Base-by-base conservation (phyloP, 2,888 invertebrate genomes). In the Thyatira batis region DNA sequence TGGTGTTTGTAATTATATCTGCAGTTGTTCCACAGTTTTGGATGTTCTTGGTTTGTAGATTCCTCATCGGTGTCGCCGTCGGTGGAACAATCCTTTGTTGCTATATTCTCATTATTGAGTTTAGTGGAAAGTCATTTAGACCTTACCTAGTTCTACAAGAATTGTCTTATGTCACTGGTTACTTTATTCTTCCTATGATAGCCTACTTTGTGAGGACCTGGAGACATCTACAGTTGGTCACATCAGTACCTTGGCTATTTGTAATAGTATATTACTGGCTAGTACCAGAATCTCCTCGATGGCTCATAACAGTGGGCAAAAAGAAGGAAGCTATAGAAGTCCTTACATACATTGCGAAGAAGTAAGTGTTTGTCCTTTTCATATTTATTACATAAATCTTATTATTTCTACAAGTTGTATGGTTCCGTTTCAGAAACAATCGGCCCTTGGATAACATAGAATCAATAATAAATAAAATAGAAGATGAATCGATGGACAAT, bases 201-300 rank as follows among this genome's bases (percentile, higher is more conserved):
- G 93, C 94, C 6, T 94, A 94, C 71, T 91, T 89, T 61, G 85
- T 94, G 2, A 85, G 93, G 52, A 93, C 94, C 43, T 95, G 95
- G 95, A 87, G 93, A 56, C 74, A 88, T 53, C 85, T 94, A 30
- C 94, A 94, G 70, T 73, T 94, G 10, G 90, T 90, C 0, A 92
- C 93, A 6, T 94, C 94, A 39, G 67, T 82, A 1, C 91, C 90
- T 0, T 93, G 93, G 78, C 69, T 87, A 5, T 61, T 94, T 28
- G 88, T 95, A 4, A 79, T 94, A 43, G 80, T 92, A 0, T 95
- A 94, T 62, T 94, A 94, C 70, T 95, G 95, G 93, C 72, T 95
- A 8, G 84, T 96, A 52, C 96, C 96, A 0, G 97, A 97, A 85
- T 96, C 96, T 2, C 96, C 97, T 0, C 92, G 96, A 52, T 97